phyloP scores from a whole-genome alignment of 2,888 invertebrate genomes.

The Callinectes sapidus region DNA sequence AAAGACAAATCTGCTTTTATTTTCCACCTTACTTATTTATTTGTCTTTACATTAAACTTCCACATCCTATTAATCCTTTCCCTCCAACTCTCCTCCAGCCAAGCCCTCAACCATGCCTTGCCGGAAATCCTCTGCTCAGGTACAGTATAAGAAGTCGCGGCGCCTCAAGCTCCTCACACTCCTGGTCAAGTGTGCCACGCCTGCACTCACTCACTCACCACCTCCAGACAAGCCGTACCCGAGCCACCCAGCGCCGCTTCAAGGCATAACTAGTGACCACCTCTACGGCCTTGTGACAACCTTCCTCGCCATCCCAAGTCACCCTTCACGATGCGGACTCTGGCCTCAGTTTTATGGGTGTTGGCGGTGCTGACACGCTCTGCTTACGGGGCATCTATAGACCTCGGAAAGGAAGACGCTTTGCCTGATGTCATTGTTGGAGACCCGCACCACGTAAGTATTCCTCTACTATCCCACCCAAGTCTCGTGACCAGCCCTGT shows the following conservation, averaged over 20 bases:
- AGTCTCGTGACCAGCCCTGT: background rate
- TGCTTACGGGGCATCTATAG: background rate
- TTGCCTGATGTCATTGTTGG: background rate
- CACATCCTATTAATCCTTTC: background rate
- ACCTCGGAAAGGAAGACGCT: background rate
- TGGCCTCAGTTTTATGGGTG: background rate
- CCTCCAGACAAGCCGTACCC: background rate
- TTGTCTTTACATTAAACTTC: background rate
- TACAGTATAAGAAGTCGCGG: background rate
- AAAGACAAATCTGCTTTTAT: background rate
- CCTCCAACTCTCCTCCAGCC: background rate
- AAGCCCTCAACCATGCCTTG: too few species aligned
- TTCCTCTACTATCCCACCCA: background rate
- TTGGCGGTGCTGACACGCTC: background rate
- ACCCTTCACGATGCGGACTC: background rate
- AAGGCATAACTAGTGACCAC: background rate
- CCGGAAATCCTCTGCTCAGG: constrained; percentile 10
- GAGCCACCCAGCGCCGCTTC: background rate
- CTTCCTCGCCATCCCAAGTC: background rate
- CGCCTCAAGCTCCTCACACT: background rate
- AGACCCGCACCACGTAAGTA: background rate
- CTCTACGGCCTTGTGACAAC: background rate
- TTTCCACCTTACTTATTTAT: background rate
- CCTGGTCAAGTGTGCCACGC: background rate
- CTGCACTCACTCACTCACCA: background rate